These are phyloP conservation scores for Hippopotamyrus pictus DNA, from an alignment of 2,797 vertebrate genomes.

Conservation along the genomic window DNA sequence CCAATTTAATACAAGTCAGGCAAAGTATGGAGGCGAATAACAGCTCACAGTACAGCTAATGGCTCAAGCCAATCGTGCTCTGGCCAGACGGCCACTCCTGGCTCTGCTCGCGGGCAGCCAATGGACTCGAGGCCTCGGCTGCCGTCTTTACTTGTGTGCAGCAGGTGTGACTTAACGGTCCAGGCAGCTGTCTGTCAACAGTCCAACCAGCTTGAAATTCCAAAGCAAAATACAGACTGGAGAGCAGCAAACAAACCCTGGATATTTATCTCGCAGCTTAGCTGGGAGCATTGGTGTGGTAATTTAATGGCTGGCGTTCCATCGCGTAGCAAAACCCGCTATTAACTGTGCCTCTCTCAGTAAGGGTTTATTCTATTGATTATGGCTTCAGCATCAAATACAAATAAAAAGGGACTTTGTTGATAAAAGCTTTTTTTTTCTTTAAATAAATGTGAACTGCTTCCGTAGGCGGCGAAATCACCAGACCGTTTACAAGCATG, in stretches of 20 bases:
- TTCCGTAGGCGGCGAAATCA: neutral
- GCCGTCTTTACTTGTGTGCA: neutral
- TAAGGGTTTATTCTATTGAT: constrained; percentile 15
- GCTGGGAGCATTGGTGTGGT: neutral
- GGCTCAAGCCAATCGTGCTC: neutral
- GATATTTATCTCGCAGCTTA: constrained; percentile 10
- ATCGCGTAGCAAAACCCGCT: neutral
- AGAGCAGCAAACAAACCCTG: neutral
- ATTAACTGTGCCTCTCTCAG: neutral
- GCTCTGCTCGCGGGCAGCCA: neutral
- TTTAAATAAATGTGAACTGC: constrained; percentile 17
- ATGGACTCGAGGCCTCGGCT: neutral
- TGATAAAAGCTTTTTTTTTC: constrained; percentile 29
- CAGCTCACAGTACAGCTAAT: neutral
- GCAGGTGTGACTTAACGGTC: constrained; percentile 3
- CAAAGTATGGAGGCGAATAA: neutral
- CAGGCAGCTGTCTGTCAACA: constrained; percentile 15
- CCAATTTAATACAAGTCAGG: neutral
- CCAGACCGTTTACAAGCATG: neutral
- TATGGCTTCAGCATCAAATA: constrained; percentile 15
- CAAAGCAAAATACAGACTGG: neutral
- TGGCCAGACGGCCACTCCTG: neutral
- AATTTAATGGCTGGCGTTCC: constrained; percentile 10
- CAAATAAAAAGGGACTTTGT: neutral
- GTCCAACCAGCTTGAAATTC: constrained; percentile 13